Base-by-base conservation (phyloP, 1,140 invertebrate species). In the Oppia nitens region DNA sequence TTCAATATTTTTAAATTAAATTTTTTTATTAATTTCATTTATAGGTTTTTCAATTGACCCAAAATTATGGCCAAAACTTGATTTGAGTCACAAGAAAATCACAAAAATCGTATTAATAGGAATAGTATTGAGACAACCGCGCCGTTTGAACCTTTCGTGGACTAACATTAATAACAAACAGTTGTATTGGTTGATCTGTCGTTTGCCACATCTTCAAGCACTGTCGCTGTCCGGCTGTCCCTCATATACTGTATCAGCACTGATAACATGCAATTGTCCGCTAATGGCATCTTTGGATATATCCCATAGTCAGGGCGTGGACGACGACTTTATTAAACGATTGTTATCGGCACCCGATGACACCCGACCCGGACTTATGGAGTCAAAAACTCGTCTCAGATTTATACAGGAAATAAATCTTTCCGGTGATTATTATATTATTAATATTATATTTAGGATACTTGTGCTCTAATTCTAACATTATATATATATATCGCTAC, bases 41-140 rank as follows among this genome's bases (percentile, higher is more conserved):
- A 28, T 6, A 57, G 56, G 48, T 58, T 82, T 81, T 68, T 81
- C 82, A 64, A 78, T 87, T 60, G 83, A 90, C 67, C 83, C 85
- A n/a, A 75, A 71, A 58, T 72, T 95, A 14, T 95, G 91, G 90
- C 79, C 78, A 63, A 77, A 72, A 27, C 82, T 94, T 75, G 82
- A 87, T 66, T 78, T 92, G 9, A 68, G 69, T 6, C 65, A 65
- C 32, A 70, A 67, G 29, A 79, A 79, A 62, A 77, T 92, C 50
- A 83, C 81, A 2, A 81, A 83, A 1, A 74, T 77, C 3, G 80
- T 87, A 63, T 68, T 93, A 49, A 80, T 82, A 2, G 85, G 84
- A 0, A 84, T 93, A 55, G 83, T 87, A n/a, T 78, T 87, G 2
- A 76, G 89, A 0, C 91, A 96, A 70, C 91, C 92, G 1, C 76